phyloP scores from a whole-genome alignment of 2,113 vertebrate genomes.

The Thermophis baileyi region DNA sequence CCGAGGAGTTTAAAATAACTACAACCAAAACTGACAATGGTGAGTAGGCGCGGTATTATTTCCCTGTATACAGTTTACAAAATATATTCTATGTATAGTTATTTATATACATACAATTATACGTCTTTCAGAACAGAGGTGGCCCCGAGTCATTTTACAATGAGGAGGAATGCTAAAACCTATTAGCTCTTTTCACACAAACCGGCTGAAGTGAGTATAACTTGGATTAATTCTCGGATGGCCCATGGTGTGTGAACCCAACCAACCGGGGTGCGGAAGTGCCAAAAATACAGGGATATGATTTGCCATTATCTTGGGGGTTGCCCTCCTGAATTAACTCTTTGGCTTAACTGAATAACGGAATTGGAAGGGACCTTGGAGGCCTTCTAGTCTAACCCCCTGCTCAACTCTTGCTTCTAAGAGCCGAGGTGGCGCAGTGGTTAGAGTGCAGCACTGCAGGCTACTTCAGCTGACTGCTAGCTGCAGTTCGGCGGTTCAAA shows the following conservation, averaged over 20 bases:
- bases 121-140: not conserved
- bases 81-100: constrained; percentile 9
- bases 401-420: not conserved
- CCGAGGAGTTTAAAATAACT: not conserved
- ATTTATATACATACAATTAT: constrained; percentile 23
- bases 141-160: not conserved
- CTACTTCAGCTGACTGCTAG: no score
- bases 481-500: no score
- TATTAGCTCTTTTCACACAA: not conserved
- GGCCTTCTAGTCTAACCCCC: not conserved
- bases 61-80: constrained; percentile 2
- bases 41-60: not conserved
- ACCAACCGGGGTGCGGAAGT: not conserved
- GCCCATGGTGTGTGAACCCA: not conserved
- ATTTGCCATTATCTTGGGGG: not conserved
- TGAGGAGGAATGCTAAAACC: not conserved
- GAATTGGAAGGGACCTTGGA: not conserved
- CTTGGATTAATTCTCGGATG: not conserved
- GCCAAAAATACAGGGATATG: not conserved
- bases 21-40: not conserved
- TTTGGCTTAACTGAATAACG: not conserved
- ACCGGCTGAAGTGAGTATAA: not conserved
- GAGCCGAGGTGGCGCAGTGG: no score
- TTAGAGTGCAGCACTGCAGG: no score
- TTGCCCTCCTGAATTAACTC: not conserved